Base-by-base conservation (phyloP, 1,140 invertebrate species). In the Agrypnia vestita region DNA sequence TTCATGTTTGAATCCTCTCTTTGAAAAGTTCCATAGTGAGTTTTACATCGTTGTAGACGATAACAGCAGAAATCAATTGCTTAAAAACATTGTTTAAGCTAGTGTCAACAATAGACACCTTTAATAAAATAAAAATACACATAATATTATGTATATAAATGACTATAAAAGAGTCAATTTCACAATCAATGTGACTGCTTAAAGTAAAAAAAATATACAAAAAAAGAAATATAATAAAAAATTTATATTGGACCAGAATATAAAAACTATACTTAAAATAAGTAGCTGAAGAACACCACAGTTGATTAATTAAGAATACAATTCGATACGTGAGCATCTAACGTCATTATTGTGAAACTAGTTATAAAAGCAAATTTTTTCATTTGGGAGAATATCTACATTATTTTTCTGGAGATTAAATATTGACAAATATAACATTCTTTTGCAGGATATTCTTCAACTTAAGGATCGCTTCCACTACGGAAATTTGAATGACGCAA, bases 1-100 rank as follows among this genome's bases (percentile, higher is more conserved):
- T 71, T 71, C n/a, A 71, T 71, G 67, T 47, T 49, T 51, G 11
- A 21, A 53, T 71, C 67, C 67, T 35, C 49, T 71, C 67, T 71
- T 71, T 71, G 67, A 71, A 71, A 71, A 71, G 19, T 17, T 71
- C 25, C 13, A 49, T 71, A 12, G 46, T 12, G 46, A 71, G 47
- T 71, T 71, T 71, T 71, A 71, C 67, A 71, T 71, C 67, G n/a
- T 51, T 13, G 15, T 19, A 21, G 67, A 71, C 35, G 47, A 21
- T 44, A 47, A 47, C 49, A 71, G 21, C 44, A 21, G 59, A 9
- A 62, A 62, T 62, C 53, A n/a, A 56, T 56, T 17, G n/a, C 7
- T 56, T 56, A 56, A 8, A 56, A 56, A 35, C 25, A 35, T 35
- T 35, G 25, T 35, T 35, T 56, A 46, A 44, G 62, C 35, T 35